Percentiles rank a stretch among this genome's conserved stretches.
These are phyloP conservation scores for Aplysina aerophoba DNA, from an alignment of 37 sponge, comb jelly and placozoan species.

Conservation along the genomic window DNA sequence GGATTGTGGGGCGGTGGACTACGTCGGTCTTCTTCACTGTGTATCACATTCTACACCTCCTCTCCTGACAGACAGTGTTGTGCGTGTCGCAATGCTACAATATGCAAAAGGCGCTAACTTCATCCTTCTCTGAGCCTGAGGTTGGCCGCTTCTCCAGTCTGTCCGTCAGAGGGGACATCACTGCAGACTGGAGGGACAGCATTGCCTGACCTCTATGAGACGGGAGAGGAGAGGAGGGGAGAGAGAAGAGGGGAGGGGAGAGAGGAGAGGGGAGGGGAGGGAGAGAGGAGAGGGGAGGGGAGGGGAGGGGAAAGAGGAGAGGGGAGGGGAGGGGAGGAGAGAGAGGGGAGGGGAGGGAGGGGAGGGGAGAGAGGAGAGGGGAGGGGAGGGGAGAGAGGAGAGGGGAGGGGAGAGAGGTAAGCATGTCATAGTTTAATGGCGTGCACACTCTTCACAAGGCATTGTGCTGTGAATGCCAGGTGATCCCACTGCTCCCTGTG, in stretches of 20 bases:
- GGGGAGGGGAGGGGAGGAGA: constrained; percentile 4
- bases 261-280: neutral
- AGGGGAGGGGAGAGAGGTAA: too few relatives aligned
- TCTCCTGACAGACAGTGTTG: too few relatives aligned
- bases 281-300: neutral
- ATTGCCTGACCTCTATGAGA: neutral
- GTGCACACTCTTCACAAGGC: too few relatives aligned
- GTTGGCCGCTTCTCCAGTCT: neutral
- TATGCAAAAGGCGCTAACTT: neutral
- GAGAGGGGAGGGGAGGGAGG: neutral
- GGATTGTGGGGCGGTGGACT: too few relatives aligned
- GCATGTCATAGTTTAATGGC: too few relatives aligned
- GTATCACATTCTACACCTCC: too few relatives aligned
- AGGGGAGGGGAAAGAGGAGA: neutral
- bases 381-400: too few relatives aligned
- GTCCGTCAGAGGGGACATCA: neutral
- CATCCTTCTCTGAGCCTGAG: constrained; percentile 19
- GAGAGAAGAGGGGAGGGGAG: constrained; percentile 33
- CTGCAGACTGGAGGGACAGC: neutral
- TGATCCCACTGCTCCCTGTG: too few relatives aligned
- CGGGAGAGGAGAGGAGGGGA: constrained; percentile 25
- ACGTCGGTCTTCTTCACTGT: too few relatives aligned
- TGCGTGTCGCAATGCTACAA: too few relatives aligned
- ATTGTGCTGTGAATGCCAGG: too few relatives aligned
- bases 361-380: too few relatives aligned